Evolutionary conservation across 2,797 vertebrate genomes (phyloP), one percentile per base, ranked within the genome.

Genomic region (Chelidonichthys spinosus): DNA sequence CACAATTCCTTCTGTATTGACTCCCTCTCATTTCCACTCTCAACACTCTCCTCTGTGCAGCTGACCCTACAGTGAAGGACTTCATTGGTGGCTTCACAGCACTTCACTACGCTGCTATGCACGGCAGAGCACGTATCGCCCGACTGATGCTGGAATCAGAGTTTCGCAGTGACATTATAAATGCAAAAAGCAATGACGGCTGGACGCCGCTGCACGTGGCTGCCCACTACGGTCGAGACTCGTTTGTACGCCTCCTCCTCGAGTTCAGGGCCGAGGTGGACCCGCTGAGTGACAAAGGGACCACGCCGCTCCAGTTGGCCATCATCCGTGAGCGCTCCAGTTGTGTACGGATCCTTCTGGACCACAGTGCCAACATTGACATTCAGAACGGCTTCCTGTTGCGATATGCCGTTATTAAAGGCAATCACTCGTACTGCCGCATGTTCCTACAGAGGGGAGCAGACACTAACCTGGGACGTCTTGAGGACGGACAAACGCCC

Each of bases 391-490:
- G 98, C 78, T 99, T 99, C 92, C 94, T 99, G 89, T 86, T 99
- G 85, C 97, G 97, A 17, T 99, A 99, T 0, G 98, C 98, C 14
- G 98, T 99, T 92, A 98, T 99, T 90, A 99, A 99, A 92, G 98
- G 98, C 91, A 99, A 99, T 89, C 98, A 99, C 92, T 96, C 97
- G 0, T 99, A 99, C 84, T 99, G 98, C 94, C 97, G 98, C 61
- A 99, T 99, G 97, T 99, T 99, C 92, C 96, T 99, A 77, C 98
- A 99, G 93, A 92, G 98, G 67, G 98, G 98, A 3, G 98, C 98
- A 0, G 97, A 99, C 92, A 99, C 98, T 72, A 98, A 98, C 92
- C 95, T 99, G 54, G 97, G 97, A 35, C 96, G 98, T 39, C 92
- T 97, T 37, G 98, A 99, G 87, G 98, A 99, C 0, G 98, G 98